Percentiles rank a stretch among this genome's conserved stretches.
Evolutionary conservation across 2,797 vertebrate species (phyloP).

Genomic region (Artibeus jamaicensis): DNA sequence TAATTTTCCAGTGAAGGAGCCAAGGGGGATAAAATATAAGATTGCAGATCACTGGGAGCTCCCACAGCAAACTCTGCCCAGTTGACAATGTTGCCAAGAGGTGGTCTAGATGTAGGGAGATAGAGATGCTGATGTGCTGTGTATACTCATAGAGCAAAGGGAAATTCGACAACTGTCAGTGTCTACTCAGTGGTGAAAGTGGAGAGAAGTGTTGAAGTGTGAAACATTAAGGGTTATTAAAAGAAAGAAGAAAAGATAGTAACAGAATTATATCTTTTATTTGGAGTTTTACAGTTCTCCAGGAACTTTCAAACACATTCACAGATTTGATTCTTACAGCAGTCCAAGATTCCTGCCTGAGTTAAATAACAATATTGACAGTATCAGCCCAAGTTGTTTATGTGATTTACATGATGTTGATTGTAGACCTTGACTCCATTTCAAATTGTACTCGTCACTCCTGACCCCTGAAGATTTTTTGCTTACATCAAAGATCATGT

Average conservation of each 20-base stretch:
- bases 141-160: not conserved
- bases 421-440: not conserved
- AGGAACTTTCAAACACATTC: not conserved
- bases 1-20: not conserved
- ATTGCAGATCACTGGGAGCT: not conserved
- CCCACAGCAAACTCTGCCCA: not conserved
- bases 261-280: not conserved
- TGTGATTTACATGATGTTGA: not conserved
- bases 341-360: not conserved
- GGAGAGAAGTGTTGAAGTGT: slow-evolving; percentile 20
- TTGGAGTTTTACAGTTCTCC: not conserved
- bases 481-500: not conserved
- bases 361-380: not conserved
- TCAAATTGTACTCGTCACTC: not conserved
- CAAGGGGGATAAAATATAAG: not conserved
- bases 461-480: not conserved
- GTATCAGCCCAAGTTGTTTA: not conserved
- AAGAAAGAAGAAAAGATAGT: not conserved
- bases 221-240: not conserved
- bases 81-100: not conserved
- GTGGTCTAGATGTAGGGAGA: not conserved
- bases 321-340: not conserved
- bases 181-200: not conserved
- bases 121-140: not conserved
- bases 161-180: not conserved